Evolutionary conservation across 2,113 vertebrate species (phyloP), one percentile per base, ranked within the genome.

Genomic region (Uropsilus gracilis): DNA sequence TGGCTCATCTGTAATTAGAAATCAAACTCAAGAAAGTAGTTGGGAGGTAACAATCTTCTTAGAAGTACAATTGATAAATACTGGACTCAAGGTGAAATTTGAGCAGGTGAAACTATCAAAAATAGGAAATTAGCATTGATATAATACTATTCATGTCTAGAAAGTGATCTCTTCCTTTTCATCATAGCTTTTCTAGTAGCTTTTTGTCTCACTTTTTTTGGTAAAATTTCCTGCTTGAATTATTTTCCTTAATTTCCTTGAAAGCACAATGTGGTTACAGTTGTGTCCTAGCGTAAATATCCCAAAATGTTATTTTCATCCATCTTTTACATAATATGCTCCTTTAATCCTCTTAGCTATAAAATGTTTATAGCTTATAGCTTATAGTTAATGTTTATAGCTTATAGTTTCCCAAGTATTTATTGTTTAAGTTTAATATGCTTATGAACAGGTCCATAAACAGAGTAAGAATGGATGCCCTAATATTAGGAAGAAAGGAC

Each of bases 1-100:
- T 26, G 87, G 95, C 94, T 95, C 94, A 96, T 93, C 91, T 61
- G 42, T 48, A 95, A 93, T 84, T 90, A 86, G 86, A 85, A 95
- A 95, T 96, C 88, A 95, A 46, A 87, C 66, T 91, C 84, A 72
- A 80, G 24, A 93, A 93, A 96, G 71, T 89, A 24, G 53, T 68
- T 81, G 63, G 89, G 64, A 88, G 59, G 86, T 89, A 96, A 63
- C 42, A 55, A 63, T 81, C 46, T 89, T 63, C 26, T 91, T 87
- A 96, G 78, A 90, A 92, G 86, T 77, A 72, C 37, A 90, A 76
- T 50, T 95, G 87, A 93, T 84, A 96, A 91, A 96, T 68, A 78
- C 26, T 17, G 53, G 94, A 73, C 69, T 94, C 81, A 85, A 80
- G 84, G 63, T 95, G 89, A 96, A 95, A 89, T 91, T 94, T 72